Evolutionary conservation across 2,888 invertebrate genomes (phyloP), one percentile per base, ranked within the genome.

Genomic region (Anarsia innoxiella): DNA sequence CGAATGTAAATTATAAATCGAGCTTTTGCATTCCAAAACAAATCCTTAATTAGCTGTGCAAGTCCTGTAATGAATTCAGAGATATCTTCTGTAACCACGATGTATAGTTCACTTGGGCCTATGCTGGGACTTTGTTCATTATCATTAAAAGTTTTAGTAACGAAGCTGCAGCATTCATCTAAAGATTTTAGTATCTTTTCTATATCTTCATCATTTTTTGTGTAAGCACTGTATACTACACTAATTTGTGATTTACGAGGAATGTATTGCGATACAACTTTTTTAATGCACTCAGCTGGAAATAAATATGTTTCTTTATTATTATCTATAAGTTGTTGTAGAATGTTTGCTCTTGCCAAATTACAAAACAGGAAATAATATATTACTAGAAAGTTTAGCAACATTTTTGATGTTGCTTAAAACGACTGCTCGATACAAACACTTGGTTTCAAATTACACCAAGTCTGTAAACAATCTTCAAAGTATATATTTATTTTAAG

Each of bases 101-200:
- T 9, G n/a, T 27, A 27, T 11, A 27, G 11, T 27, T 27, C 27
- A 25, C 25, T n/a, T n/a, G n/a, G n/a, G n/a, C n/a, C n/a, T n/a
- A n/a, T 25, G 8, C 25, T 9, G n/a, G n/a, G 2, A 25, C 8
- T n/a, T n/a, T n/a, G n/a, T n/a, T n/a, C n/a, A n/a, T n/a, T n/a
- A n/a, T n/a, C n/a, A n/a, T n/a, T n/a, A 25, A 25, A 25, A 25
- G 25, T 27, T 27, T 9, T 27, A 12, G 12, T 27, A 27, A 12
- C 12, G 9, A 27, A 11, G 12, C 4, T 27, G 25, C 9, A 27
- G 9, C 27, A 27, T 27, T 27, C 4, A 12, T 11, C 9, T 3
- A 27, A 12, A 12, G 11, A 11, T 12, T 27, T 12, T 12, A 27
- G 3, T 9, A 27, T 12, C 2, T 11, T 2, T 2, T 9, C 12